These are phyloP conservation scores for Tetranychus urticae DNA, from an alignment of 1,140 invertebrate genomes.

Conservation along the genomic window DNA sequence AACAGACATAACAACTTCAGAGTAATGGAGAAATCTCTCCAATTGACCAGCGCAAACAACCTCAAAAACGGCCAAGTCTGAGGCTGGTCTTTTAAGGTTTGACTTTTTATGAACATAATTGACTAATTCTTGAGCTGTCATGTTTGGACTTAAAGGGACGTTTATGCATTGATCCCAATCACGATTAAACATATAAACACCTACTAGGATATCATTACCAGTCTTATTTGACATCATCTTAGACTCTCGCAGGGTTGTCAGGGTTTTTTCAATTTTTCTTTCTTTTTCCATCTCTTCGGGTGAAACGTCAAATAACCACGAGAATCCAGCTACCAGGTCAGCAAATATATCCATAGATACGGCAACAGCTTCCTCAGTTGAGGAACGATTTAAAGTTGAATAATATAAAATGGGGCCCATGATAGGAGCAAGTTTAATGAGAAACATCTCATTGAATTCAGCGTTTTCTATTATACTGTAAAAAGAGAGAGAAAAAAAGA, in stretches of 20 bases:
- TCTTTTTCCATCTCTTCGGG: slow-evolving; percentile 10
- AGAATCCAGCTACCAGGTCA: slow-evolving; percentile 38
- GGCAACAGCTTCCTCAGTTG: slow-evolving; percentile 7
- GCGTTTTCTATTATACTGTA: slow-evolving; percentile 42
- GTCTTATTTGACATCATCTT: too few species aligned
- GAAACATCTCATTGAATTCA: slow-evolving; percentile 47
- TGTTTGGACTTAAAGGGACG: slow-evolving; percentile 35
- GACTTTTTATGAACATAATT: slow-evolving; percentile 27
- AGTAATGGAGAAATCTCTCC: slow-evolving; percentile 46
- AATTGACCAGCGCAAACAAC: slow-evolving; percentile 42
- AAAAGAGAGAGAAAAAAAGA: background rate
- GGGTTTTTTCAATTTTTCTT: slow-evolving; percentile 12
- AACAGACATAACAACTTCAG: slow-evolving; percentile 41
- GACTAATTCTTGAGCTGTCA: slow-evolving; percentile 42
- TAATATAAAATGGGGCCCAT: slow-evolving; percentile 62
- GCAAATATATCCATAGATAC: slow-evolving; percentile 30
- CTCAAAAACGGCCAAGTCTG: slow-evolving; percentile 41
- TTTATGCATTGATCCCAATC: slow-evolving; percentile 9
- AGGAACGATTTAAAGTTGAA: slow-evolving; percentile 22
- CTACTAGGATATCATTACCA: too few species aligned
- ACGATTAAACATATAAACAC: too few species aligned
- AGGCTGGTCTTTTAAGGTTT: slow-evolving; percentile 25
- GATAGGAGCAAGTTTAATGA: slow-evolving; percentile 51
- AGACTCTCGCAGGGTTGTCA: slow-evolving; percentile 9
- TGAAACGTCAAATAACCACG: slow-evolving; percentile 31